Evolutionary conservation across 2,797 vertebrate species (phyloP).

Genomic region (Sebastes wilsoni): DNA sequence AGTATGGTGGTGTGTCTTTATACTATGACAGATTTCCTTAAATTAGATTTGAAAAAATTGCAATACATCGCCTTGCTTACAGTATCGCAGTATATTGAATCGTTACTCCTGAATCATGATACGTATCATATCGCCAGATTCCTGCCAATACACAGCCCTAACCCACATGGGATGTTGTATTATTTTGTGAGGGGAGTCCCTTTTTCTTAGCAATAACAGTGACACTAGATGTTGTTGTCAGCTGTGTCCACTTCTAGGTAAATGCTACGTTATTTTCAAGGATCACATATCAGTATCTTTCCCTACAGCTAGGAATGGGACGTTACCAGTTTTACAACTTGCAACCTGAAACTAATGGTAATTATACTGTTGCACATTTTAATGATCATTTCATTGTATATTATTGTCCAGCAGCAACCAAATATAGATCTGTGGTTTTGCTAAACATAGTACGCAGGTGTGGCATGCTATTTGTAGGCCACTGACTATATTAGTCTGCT

Average conservation of each 20-base stretch:
- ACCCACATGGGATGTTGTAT: neutral
- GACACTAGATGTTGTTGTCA: neutral
- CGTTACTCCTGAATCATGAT: no score
- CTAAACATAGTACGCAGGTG: neutral
- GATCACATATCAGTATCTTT: neutral
- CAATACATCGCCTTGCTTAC: no score
- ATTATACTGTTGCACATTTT: neutral
- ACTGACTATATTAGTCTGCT: neutral
- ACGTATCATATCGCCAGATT: no score
- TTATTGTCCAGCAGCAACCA: neutral
- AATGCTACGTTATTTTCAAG: neutral
- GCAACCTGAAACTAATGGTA: neutral
- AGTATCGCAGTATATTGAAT: no score
- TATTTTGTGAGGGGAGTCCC: neutral
- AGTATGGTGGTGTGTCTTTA: no score
- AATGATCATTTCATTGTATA: conserved; percentile 1
- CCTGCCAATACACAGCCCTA: no score
- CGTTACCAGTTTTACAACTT: neutral
- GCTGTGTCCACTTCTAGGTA: neutral
- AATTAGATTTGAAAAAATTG: no score
- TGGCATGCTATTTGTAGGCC: neutral
- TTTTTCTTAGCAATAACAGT: neutral
- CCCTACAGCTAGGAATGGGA: neutral
- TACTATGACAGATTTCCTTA: no score
- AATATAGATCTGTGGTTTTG: neutral